Evolutionary conservation across 1,140 invertebrate genomes (phyloP).

Genomic region (Leptopilina clavipes): DNA sequence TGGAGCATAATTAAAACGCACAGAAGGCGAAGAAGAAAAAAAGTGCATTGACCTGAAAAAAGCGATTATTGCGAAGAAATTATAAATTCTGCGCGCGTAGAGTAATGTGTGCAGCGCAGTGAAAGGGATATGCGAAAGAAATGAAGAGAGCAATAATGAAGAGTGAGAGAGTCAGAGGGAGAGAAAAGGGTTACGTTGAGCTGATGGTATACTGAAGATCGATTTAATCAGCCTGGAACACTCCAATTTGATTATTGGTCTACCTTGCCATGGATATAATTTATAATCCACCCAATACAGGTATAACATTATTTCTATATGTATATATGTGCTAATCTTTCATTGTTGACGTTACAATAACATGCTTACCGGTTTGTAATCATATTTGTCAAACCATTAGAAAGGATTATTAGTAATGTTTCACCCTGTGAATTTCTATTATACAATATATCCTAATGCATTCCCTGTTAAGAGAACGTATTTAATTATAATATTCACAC

Average conservation of each 20-base stretch:
- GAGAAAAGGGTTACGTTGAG: slow-evolving; percentile 1
- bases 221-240: slow-evolving; percentile 45
- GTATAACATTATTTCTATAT: background rate
- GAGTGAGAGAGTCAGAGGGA: background rate
- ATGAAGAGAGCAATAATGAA: background rate
- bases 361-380: background rate
- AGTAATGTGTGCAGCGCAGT: background rate
- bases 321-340: background rate
- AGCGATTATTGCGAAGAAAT: slow-evolving; percentile 3
- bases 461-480: too few relatives aligned
- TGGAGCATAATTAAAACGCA: background rate
- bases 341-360: slow-evolving; percentile 4
- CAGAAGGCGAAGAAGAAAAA: background rate
- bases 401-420: background rate
- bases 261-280: slow-evolving; percentile 44
- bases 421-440: background rate
- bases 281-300: background rate
- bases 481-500: too few relatives aligned
- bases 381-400: background rate
- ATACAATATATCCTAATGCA: background rate
- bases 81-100: slow-evolving; percentile 19
- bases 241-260: slow-evolving; percentile 46
- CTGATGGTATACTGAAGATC: slow-evolving; percentile 36
- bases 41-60: background rate
- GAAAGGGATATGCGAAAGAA: slow-evolving; percentile 8